phyloP scores from a whole-genome alignment of 2,797 vertebrate species.

The Fringilla coelebs region DNA sequence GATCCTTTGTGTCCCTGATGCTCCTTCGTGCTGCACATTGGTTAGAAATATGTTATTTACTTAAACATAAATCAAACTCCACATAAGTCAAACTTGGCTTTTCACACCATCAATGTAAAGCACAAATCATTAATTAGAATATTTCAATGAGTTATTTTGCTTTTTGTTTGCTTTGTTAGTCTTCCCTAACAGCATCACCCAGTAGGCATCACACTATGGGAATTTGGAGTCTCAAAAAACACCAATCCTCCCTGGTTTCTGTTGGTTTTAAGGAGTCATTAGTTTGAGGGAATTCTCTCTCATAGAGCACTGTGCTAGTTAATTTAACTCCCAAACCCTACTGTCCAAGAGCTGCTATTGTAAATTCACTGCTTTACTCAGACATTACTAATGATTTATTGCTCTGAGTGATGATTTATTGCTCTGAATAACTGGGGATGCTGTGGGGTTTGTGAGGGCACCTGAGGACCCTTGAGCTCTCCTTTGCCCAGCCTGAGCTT shows the following conservation, averaged over 20 bases:
- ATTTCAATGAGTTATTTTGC: not conserved
- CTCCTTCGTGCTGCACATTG: not conserved
- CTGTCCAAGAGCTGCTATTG: not conserved
- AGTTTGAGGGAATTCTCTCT: not conserved
- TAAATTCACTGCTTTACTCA: not conserved
- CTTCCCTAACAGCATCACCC: not conserved
- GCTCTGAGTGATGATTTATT: not conserved
- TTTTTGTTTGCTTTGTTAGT: not conserved
- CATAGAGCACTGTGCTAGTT: not conserved
- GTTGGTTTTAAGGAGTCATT: not conserved
- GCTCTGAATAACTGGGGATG: not conserved
- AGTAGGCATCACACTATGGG: fast-evolving
- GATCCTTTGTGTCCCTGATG: not conserved
- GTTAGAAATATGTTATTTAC: not conserved
- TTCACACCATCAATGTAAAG: not conserved
- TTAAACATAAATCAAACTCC: not conserved
- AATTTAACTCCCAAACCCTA: not conserved
- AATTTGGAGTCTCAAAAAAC: not conserved
- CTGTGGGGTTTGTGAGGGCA: not conserved
- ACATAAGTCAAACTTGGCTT: not conserved
- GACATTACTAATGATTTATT: not conserved
- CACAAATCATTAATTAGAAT: not conserved
- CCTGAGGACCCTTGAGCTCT: not conserved
- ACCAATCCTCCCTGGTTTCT: not conserved
- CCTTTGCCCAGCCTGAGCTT: not conserved